These are phyloP conservation scores for Rutilus rutilus DNA, from an alignment of 2,113 vertebrate genomes.

Conservation along the genomic window DNA sequence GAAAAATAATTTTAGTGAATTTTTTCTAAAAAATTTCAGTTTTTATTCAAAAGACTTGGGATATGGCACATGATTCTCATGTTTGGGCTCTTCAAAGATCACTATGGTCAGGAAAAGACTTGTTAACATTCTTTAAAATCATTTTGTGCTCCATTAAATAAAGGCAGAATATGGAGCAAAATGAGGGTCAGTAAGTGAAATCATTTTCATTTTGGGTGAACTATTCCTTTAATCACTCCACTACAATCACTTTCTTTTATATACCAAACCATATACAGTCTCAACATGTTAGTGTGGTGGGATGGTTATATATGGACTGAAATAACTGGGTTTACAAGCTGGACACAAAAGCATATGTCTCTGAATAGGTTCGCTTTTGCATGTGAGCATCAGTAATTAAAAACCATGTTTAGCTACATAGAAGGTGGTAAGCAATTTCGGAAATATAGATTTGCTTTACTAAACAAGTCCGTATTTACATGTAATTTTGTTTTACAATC, in stretches of 20 bases:
- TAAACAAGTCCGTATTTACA: neutral
- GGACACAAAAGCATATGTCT: conserved; percentile 12
- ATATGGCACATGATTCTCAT: neutral
- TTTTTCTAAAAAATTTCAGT: neutral
- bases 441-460: conserved; percentile 5
- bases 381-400: neutral
- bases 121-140: neutral
- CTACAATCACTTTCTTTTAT: too few species aligned
- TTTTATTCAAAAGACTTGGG: neutral
- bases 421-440: neutral
- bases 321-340: conserved; percentile 13
- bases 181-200: neutral
- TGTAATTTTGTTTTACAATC: neutral
- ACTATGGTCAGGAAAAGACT: neutral
- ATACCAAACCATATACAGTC: neutral
- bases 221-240: neutral
- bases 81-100: neutral
- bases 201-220: neutral
- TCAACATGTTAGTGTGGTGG: conserved; percentile 30
- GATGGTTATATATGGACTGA: conserved; percentile 10
- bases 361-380: neutral
- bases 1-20: neutral
- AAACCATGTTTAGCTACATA: neutral
- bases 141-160: neutral
- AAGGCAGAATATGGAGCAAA: neutral